phyloP scores from a whole-genome alignment of 2,888 invertebrate genomes.

The Ornithoptera priamus region DNA sequence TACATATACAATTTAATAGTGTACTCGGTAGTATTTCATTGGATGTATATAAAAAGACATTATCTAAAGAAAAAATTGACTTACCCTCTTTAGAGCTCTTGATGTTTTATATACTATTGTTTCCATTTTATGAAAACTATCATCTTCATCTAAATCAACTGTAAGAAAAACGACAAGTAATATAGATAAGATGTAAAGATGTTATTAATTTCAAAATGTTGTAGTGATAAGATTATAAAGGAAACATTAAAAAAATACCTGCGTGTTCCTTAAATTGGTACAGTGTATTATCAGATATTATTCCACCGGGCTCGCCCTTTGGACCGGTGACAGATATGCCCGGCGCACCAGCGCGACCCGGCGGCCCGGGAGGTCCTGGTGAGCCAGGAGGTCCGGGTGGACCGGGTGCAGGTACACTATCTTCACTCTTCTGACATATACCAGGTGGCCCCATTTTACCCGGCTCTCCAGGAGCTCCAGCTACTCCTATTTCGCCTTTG shows the following conservation, averaged over 20 bases:
- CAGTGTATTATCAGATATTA: slow-evolving; percentile 36
- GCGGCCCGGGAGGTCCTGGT: slow-evolving; percentile 50
- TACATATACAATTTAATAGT: neutral
- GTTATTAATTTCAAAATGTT: too few species aligned
- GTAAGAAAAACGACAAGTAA: neutral
- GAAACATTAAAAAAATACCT: slow-evolving; percentile 22
- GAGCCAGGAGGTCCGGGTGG: slow-evolving; percentile 42
- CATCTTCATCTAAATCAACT: slow-evolving; percentile 47
- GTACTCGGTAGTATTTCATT: neutral
- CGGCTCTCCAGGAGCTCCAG: slow-evolving; percentile 45
- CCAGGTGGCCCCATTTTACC: slow-evolving; percentile 47
- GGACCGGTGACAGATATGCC: slow-evolving; percentile 57
- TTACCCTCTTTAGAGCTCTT: slow-evolving; percentile 56
- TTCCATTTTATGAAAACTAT: slow-evolving; percentile 48
- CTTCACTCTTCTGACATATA: slow-evolving; percentile 27
- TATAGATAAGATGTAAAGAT: too few species aligned
- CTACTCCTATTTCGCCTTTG: slow-evolving; percentile 55
- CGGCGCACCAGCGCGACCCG: slow-evolving; percentile 52
- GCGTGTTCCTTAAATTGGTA: slow-evolving; percentile 33
- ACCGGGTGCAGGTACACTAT: slow-evolving; percentile 27
- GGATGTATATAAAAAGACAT: too few species aligned
- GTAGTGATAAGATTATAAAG: too few species aligned
- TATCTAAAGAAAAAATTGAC: neutral
- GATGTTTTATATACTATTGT: slow-evolving; percentile 58
- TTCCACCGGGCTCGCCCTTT: slow-evolving; percentile 57